phyloP scores from a whole-genome alignment of 2,113 vertebrate genomes.

The Pan troglodytes region NHGRI_mPanTro3-v2.1_pri NC_072398.2:184427001-184427500 shows the following conservation, averaged over 20 bases:
- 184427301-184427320: background rate
- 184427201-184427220: background rate
- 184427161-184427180: slow-evolving; percentile 19
- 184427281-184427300: background rate
- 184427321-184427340: background rate
- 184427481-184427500: background rate
- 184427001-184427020: background rate
- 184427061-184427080: background rate
- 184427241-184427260: slow-evolving; percentile 5
- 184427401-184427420: background rate
- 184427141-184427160: background rate
- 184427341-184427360: background rate
- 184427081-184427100: background rate
- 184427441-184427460: background rate
- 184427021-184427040: background rate
- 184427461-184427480: background rate
- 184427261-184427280: background rate
- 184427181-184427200: background rate
- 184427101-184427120: slow-evolving; percentile 17
- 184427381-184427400: background rate
- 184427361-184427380: background rate
- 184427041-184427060: background rate
- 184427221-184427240: slow-evolving; percentile 8
- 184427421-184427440: background rate
- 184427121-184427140: slow-evolving; percentile 1